Base-by-base conservation (phyloP, 1,140 invertebrate genomes). In the Triops longicaudatus region DNA sequence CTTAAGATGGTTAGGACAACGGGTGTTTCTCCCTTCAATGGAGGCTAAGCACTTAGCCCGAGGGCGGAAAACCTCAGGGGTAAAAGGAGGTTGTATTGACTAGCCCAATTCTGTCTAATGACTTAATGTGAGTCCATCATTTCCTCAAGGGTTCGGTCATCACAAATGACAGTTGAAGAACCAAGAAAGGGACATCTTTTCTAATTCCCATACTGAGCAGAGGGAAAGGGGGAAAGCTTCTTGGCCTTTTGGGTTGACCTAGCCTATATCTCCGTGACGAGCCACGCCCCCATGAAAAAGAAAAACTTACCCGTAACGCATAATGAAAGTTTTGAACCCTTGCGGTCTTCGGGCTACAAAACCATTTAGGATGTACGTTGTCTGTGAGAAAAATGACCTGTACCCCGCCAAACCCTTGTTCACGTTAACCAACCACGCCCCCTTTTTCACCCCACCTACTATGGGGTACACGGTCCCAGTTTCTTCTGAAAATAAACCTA, bases 391-490 rank as follows among this genome's bases (percentile, higher is more conserved):
- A 63, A 22, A 63, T 63, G 50, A 63, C 50, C 50, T 63, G 50
- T 63, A n/a, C 31, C 50, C 50, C 50, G 50, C 50, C 50, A 63
- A 63, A 63, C 7, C 50, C 50, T 63, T 63, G 50, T 63, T 63
- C 50, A 63, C 14, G n/a, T 63, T 63, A 63, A 63, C 50, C 50
- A 63, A 63, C 50, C 50, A 63, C 50, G 14, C 50, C 50, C 50
- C 50, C 50, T 17, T 3, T 37, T 11, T 22, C 50, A n/a, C 22
- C 22, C 50, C 50, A 22, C 50, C 50, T 22, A n/a, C 50, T 63
- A n/a, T 17, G 14, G 50, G 17, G 1, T 63, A 37, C 31, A 37
- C 2, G 31, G 7, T 37, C 31, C 7, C 31, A 37, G 31, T 37
- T 37, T 37, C 31, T 37, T 2, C 2, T 37, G 31, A 37, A 37